Evolutionary conservation across 2,888 invertebrate species (phyloP).

Genomic region (Trachelus tabidus): DNA sequence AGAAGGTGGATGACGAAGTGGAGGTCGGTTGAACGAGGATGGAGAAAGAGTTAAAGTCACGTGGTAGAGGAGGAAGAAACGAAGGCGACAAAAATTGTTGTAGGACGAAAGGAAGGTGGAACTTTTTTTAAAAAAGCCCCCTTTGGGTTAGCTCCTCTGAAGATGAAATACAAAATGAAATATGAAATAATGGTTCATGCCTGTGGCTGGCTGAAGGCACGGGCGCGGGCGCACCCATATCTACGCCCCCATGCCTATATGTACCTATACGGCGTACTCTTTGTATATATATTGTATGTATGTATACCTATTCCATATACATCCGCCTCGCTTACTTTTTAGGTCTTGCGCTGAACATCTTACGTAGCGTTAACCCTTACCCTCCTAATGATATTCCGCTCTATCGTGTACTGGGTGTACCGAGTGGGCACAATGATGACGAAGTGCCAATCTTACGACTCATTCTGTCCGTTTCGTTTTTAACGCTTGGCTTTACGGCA

Average conservation of each 20-base stretch:
- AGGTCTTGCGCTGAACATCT: slow-evolving; percentile 36
- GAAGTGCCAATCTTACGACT: background rate
- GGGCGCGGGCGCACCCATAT: slow-evolving; percentile 63
- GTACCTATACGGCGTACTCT: slow-evolving; percentile 43
- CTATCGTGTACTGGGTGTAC: slow-evolving; percentile 35
- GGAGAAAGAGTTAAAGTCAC: too few species aligned
- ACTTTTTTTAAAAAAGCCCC: slow-evolving; percentile 32
- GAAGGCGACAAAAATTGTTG: slow-evolving; percentile 16
- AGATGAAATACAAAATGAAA: slow-evolving; percentile 65
- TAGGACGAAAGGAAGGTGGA: slow-evolving; percentile 22
- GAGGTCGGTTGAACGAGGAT: slow-evolving; percentile 2
- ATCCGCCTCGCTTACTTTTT: slow-evolving; percentile 42
- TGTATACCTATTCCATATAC: slow-evolving; percentile 33
- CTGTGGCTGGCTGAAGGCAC: slow-evolving; percentile 62
- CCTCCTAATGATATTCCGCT: slow-evolving; percentile 52
- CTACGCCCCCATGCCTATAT: slow-evolving; percentile 65
- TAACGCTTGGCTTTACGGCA: too few species aligned
- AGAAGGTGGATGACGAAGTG: slow-evolving; percentile 12
- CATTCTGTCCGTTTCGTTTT: too few species aligned
- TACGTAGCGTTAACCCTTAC: slow-evolving; percentile 54
- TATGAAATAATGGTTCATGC: slow-evolving; percentile 66
- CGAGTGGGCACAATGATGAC: background rate
- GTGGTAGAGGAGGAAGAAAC: slow-evolving; percentile 9
- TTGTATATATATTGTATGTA: slow-evolving; percentile 33
- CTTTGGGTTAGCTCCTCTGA: slow-evolving; percentile 51